Evolutionary conservation across 2,888 invertebrate species (phyloP), one percentile per base, ranked within the genome.

Genomic region (Stictocephala bisonia): DNA sequence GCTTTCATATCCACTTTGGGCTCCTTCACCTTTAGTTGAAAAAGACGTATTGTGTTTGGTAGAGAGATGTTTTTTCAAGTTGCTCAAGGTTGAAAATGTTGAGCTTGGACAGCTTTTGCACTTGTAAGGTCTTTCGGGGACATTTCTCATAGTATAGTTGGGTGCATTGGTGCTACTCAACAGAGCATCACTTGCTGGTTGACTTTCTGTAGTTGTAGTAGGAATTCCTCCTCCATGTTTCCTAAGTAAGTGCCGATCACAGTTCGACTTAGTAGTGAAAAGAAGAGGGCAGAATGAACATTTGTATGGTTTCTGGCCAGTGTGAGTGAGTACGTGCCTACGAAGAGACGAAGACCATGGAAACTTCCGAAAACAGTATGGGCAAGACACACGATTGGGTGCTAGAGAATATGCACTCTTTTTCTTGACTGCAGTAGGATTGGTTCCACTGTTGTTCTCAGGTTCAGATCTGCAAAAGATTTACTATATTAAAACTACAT

Each of bases 231-330:
- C 74, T 20, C 80, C 79, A 58, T 80, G 80, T 66, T 80, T 77
- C 4, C 80, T 75, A n/a, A 79, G 85, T 74, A 98, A 85, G 83
- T 98, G 98, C 11, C 98, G 93, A 82, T 98, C 98, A 83, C 98
- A 95, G 85, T 98, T 98, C 7, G 97, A 97, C 83, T 98, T 98
- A 0, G 97, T 98, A 35, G 97, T 98, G 84, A 98, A 98, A 0
- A 96, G 90, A 7, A 97, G 87, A 0, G 95, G 93, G 82, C 98
- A 98, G 81, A 95, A 93, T 0, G 94, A 92, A 84, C 98, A 98
- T 82, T 96, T 95, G 86, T 93, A 98, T 0, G 98, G 98, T 82
- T 98, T 98, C 82, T 97, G 97, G 1, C 94, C 96, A 0, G 97
- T 98, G 83, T 98, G 98, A 0, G 98, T 98, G 4, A 96, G 85